A percentile compares a stretch with the other conserved stretches of the same genome.
Evolutionary conservation across 2,113 vertebrate genomes (phyloP).

Genomic region (Telmatochromis sp.): DNA sequence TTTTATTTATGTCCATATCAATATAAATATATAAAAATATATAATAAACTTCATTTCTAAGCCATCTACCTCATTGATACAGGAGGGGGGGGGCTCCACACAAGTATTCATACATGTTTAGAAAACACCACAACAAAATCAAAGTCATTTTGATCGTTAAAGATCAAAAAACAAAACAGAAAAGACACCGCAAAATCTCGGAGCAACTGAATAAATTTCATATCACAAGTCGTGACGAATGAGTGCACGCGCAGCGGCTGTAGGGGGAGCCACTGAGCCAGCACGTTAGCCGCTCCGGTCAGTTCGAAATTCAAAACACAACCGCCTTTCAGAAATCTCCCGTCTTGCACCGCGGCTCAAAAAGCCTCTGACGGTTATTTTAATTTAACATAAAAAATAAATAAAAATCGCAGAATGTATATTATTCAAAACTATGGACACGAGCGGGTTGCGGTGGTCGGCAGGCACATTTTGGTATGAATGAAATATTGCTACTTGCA

Average conservation of each 20-base stretch:
- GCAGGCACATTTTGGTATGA: constrained; percentile 16
- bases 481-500: neutral
- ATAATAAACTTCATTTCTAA: neutral
- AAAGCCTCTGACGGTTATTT: constrained; percentile 45
- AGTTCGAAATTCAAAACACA: constrained; percentile 58
- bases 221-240: neutral
- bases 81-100: neutral
- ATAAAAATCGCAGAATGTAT: constrained; percentile 53
- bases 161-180: neutral
- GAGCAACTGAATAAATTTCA: neutral
- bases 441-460: neutral
- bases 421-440: neutral
- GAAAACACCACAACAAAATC: neutral
- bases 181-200: neutral
- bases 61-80: neutral
- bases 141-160: neutral
- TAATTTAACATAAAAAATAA: constrained; percentile 60
- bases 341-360: constrained; percentile 58
- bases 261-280: neutral
- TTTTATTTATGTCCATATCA: neutral
- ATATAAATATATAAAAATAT: neutral
- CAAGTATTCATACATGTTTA: neutral
- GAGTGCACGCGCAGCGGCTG: neutral
- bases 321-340: constrained; percentile 44
- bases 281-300: neutral